Conservation (phyloP, 1,140 invertebrate species). For the Drosophila takahashii region DNA sequence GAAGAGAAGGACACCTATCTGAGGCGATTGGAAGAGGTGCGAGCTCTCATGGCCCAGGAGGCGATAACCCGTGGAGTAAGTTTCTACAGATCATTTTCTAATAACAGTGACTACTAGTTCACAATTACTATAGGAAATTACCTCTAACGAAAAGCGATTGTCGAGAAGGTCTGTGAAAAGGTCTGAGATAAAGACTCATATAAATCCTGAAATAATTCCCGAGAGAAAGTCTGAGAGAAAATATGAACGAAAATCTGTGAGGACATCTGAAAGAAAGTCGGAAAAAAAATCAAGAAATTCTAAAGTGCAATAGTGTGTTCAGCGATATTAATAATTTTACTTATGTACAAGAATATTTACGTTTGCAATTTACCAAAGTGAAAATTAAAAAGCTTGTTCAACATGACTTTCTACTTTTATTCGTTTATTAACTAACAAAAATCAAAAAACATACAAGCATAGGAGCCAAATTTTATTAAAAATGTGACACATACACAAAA, state of each 20-base stretch:
- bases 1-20: slow-evolving; percentile 41
- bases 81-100: too few species aligned
- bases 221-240: neutral
- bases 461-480: neutral
- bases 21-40: slow-evolving; percentile 37
- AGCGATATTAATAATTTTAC: neutral
- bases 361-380: slow-evolving; percentile 6
- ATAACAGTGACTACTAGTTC: neutral
- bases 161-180: neutral
- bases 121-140: neutral
- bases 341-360: neutral
- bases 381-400: neutral
- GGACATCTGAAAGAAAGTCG: neutral
- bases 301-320: neutral
- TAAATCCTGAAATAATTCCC: too few species aligned
- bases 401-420: neutral
- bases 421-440: neutral
- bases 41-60: slow-evolving; percentile 14
- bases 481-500: neutral
- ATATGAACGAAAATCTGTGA: neutral
- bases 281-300: slow-evolving; percentile 6
- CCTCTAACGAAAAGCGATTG: neutral
- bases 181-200: neutral
- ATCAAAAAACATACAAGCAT: neutral
- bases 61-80: neutral